These are phyloP conservation scores for Laticauda colubrina DNA, from an alignment of 2,113 vertebrate genomes.

Conservation along the genomic window DNA sequence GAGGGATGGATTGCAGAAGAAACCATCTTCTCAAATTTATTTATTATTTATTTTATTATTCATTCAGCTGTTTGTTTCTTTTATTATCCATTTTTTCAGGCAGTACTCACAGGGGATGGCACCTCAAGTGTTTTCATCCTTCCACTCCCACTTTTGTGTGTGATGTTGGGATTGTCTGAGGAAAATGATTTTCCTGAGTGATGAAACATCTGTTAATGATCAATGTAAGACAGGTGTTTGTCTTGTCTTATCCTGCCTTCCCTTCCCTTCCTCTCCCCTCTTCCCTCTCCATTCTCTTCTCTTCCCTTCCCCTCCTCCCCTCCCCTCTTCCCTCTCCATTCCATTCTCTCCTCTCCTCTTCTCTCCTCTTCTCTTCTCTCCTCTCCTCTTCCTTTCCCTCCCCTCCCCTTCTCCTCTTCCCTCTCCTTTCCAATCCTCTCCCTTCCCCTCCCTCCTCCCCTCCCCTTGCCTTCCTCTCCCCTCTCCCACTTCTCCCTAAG, in stretches of 20 bases:
- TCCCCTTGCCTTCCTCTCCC: too few relatives aligned
- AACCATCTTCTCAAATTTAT: background rate
- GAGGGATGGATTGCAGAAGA: background rate
- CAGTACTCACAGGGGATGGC: background rate
- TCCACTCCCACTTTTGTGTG: background rate
- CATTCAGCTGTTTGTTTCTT: background rate
- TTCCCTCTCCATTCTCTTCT: too few relatives aligned
- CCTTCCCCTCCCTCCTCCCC: too few relatives aligned
- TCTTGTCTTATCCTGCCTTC: background rate
- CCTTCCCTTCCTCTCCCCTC: too few relatives aligned
- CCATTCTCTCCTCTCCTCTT: too few relatives aligned
- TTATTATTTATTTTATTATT: background rate
- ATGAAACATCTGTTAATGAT: background rate
- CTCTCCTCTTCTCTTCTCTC: too few relatives aligned
- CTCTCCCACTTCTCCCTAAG: background rate
- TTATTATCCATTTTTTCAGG: background rate
- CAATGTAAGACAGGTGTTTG: background rate
- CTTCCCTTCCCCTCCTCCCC: too few relatives aligned
- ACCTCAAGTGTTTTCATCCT: background rate
- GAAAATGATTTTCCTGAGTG: background rate
- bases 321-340: too few relatives aligned
- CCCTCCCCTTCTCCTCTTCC: too few relatives aligned
- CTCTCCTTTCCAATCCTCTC: accelerated
- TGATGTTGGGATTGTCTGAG: background rate
- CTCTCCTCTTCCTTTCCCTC: too few relatives aligned